These are phyloP conservation scores for Oryzias javanicus DNA, from an alignment of 2,113 vertebrate genomes.

Conservation along the genomic window DNA sequence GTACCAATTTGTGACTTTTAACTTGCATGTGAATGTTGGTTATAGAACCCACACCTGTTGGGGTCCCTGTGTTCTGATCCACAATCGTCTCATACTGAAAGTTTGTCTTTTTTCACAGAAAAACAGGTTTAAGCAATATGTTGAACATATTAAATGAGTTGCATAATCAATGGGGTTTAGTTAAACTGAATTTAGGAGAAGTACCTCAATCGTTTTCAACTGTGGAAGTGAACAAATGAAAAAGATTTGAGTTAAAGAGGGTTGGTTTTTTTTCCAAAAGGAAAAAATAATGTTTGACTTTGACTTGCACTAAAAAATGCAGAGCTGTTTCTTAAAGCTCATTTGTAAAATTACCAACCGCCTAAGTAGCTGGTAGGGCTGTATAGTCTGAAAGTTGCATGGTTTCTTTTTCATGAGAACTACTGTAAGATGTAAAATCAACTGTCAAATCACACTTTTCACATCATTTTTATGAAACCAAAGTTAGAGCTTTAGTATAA, in stretches of 20 bases:
- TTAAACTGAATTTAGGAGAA: neutral
- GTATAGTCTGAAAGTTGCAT: neutral
- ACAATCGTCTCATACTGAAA: conserved; percentile 6
- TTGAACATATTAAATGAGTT: conserved; percentile 2
- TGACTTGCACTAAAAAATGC: neutral
- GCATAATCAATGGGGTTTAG: neutral
- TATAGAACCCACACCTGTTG: conserved; percentile 9
- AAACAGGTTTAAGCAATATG: neutral
- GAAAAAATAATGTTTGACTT: neutral
- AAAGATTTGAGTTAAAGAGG: neutral
- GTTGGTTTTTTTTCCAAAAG: neutral
- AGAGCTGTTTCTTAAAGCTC: neutral
- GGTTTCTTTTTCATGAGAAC: neutral
- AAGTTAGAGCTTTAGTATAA: conserved; percentile 8
- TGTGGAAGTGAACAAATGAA: neutral
- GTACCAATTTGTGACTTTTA: conserved; percentile 47
- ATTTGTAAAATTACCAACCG: neutral
- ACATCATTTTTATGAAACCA: conserved; percentile 6
- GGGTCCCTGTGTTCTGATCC: conserved; percentile 1
- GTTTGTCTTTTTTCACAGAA: neutral
- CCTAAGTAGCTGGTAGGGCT: neutral
- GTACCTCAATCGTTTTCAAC: conserved; percentile 2
- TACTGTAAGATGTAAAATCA: neutral
- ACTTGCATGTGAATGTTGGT: conserved; percentile 32
- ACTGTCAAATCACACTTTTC: no score